These are phyloP conservation scores for Phocoena sinus DNA, from an alignment of 2,113 vertebrate species.

Conservation along the genomic window DNA sequence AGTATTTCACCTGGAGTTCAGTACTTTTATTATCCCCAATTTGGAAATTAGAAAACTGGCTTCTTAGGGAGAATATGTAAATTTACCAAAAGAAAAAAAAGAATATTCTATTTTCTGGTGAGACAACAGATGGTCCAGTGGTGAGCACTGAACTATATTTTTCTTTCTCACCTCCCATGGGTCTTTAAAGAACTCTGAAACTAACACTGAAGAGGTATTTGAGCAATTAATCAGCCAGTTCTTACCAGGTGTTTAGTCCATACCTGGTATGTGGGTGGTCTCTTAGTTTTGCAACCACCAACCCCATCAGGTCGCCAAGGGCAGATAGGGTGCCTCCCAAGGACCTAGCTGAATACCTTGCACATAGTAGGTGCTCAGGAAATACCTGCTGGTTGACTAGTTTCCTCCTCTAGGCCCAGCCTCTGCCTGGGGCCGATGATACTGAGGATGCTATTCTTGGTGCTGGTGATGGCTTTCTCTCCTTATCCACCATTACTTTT, in stretches of 20 bases:
- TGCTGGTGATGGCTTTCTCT: background rate
- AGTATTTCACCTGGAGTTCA: background rate
- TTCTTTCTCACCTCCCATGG: background rate
- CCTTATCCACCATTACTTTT: background rate
- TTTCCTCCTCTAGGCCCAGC: background rate
- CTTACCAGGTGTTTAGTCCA: background rate
- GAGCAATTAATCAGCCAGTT: background rate
- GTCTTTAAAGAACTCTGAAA: slow-evolving; percentile 4
- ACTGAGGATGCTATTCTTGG: background rate
- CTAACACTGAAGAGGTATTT: background rate
- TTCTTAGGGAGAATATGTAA: background rate
- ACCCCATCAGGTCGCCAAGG: background rate
- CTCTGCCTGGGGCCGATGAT: background rate
- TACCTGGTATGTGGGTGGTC: background rate
- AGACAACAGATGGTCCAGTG: background rate
- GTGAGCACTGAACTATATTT: background rate
- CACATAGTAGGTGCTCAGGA: background rate
- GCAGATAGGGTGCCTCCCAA: background rate
- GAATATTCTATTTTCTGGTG: background rate
- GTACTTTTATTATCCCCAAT: background rate
- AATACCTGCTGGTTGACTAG: background rate
- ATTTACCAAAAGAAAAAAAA: background rate
- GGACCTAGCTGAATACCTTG: background rate
- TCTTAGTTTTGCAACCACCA: background rate
- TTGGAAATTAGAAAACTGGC: slow-evolving; percentile 5